Evolutionary conservation across 2,888 invertebrate species (phyloP).

Genomic region (Mythimna pallens): DNA sequence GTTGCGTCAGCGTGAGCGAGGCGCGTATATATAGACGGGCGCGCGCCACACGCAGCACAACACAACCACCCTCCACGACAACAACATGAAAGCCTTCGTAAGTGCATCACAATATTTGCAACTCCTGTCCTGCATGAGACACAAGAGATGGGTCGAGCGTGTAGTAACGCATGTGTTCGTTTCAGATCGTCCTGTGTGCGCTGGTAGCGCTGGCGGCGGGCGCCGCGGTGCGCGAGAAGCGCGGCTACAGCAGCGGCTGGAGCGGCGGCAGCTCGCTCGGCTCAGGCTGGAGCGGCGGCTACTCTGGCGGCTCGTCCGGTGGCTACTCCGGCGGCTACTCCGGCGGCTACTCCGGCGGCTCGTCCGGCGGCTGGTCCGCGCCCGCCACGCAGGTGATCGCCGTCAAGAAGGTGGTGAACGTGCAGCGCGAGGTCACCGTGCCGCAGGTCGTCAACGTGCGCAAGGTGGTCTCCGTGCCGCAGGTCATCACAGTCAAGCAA

Average conservation of each 20-base stretch:
- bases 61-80: constrained; percentile 26
- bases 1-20: constrained; percentile 30
- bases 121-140: background rate
- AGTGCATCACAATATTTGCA: constrained; percentile 28
- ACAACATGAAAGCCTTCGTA: constrained; percentile 62
- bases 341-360: constrained; percentile 1
- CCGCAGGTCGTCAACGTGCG: constrained; percentile 73
- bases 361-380: background rate
- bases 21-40: constrained; percentile 39
- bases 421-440: constrained; percentile 72
- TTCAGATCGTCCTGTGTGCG: constrained; percentile 51
- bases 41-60: constrained; percentile 29
- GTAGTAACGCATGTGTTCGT: constrained; percentile 7
- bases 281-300: constrained; percentile 20
- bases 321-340: constrained; percentile 7
- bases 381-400: constrained; percentile 65
- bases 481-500: constrained; percentile 77
- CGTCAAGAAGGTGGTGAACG: constrained; percentile 73
- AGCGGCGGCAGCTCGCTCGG: constrained; percentile 15
- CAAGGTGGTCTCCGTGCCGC: constrained; percentile 77
- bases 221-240: constrained; percentile 57
- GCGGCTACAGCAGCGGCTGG: constrained; percentile 54
- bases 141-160: too few species aligned
- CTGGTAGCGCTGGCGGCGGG: constrained; percentile 47
- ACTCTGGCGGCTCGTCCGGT: constrained; percentile 4